phyloP scores from a whole-genome alignment of 1,140 invertebrate genomes.

The Microplitis mediator region DNA sequence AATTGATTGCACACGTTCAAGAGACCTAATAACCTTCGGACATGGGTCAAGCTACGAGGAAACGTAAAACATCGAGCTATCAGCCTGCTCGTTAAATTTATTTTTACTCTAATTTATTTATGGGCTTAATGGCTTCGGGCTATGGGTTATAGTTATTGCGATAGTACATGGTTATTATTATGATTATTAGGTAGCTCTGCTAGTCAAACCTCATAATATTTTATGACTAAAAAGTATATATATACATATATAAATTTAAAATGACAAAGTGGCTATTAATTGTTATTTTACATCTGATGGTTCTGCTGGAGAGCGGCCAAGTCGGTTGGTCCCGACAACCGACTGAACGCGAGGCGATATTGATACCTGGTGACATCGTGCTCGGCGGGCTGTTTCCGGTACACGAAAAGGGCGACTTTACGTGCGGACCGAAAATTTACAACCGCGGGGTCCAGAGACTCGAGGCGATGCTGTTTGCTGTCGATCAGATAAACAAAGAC shows the following conservation, averaged over 20 bases:
- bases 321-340: constrained; percentile 29
- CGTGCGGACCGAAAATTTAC: constrained; percentile 74
- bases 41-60: not conserved
- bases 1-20: constrained; percentile 2
- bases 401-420: constrained; percentile 71
- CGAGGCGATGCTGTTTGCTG: constrained; percentile 83
- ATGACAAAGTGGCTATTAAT: constrained; percentile 15
- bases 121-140: too few species aligned
- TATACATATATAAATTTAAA: not conserved
- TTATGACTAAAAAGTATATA: too few species aligned
- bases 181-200: not conserved
- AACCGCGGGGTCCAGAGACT: constrained; percentile 82
- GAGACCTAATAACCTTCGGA: not conserved
- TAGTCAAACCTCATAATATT: not conserved
- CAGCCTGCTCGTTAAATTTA: too few species aligned
- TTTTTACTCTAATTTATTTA: too few species aligned
- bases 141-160: too few species aligned
- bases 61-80: not conserved
- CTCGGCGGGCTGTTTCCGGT: constrained; percentile 82
- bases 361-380: constrained; percentile 71
- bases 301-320: constrained; percentile 11
- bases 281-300: constrained; percentile 9
- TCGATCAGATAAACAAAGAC: constrained; percentile 76
- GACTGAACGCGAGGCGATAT: constrained; percentile 47
- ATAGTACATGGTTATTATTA: not conserved